These are phyloP conservation scores for Lordiphosa stackelbergi DNA, from an alignment of 1,140 invertebrate genomes.

Conservation along the genomic window DNA sequence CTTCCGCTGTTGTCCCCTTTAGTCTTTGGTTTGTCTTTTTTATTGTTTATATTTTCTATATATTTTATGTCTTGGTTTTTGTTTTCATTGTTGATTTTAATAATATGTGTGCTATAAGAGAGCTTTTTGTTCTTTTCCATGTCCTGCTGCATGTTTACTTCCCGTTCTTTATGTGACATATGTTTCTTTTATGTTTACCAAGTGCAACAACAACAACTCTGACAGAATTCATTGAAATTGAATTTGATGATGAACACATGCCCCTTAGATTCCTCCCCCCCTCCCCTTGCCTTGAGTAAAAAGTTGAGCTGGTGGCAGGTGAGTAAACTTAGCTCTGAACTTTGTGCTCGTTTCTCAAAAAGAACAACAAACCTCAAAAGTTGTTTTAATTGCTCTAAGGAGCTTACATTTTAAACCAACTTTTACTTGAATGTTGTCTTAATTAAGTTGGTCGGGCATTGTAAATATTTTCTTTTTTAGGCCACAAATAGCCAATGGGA, in stretches of 20 bases:
- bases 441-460: conserved; percentile 42
- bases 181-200: conserved; percentile 49
- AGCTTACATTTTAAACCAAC: conserved; percentile 14
- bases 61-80: conserved; percentile 28
- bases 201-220: conserved; percentile 39
- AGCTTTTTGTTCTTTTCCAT: conserved; percentile 10
- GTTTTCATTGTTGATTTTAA: conserved; percentile 35
- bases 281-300: neutral
- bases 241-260: conserved; percentile 31
- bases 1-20: conserved; percentile 29
- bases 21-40: conserved; percentile 33
- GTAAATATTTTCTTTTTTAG: conserved; percentile 28
- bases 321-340: conserved; percentile 53
- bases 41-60: conserved; percentile 46
- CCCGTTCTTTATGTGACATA: conserved; percentile 44
- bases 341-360: conserved; percentile 19
- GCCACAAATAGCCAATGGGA: conserved; percentile 17
- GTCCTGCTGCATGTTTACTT: conserved; percentile 33
- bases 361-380: conserved; percentile 15
- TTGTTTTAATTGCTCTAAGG: conserved; percentile 4
- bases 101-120: conserved; percentile 41
- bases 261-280: neutral
- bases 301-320: conserved; percentile 33
- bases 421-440: conserved; percentile 35
- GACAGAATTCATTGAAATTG: conserved; percentile 53